phyloP scores from a whole-genome alignment of 2,113 vertebrate genomes.

The Poicephalus gulielmi region DNA sequence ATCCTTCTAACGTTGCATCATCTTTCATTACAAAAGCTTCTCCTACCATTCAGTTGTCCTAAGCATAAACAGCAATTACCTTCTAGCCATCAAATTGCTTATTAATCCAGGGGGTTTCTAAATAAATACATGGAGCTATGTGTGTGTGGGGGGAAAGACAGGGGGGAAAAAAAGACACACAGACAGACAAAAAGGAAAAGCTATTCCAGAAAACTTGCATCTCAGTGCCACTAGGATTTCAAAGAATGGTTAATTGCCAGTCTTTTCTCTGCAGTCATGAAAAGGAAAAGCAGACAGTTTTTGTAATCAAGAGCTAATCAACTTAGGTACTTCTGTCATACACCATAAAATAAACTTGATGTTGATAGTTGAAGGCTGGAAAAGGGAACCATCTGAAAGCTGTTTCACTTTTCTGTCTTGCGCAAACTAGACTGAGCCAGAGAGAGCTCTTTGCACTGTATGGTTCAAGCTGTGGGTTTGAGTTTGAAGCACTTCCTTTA shows the following conservation, averaged over 20 bases:
- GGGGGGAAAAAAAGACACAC: not conserved
- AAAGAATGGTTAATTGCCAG: not conserved
- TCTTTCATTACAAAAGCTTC: not conserved
- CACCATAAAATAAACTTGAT: not conserved
- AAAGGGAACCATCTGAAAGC: not conserved
- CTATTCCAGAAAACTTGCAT: not conserved
- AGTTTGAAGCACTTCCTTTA: not conserved
- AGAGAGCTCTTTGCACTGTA: not conserved
- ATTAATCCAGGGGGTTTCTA: not conserved
- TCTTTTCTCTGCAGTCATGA: not conserved
- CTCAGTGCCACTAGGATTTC: not conserved
- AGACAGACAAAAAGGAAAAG: not conserved
- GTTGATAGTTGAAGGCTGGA: not conserved
- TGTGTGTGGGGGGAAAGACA: accelerated
- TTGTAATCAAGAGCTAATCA: not conserved
- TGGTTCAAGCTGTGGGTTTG: not conserved
- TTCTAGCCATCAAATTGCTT: not conserved
- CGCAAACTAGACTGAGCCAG: not conserved
- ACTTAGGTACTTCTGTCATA: not conserved
- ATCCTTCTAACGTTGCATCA: not conserved
- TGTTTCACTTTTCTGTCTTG: not conserved
- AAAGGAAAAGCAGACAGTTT: not conserved
- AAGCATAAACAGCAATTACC: not conserved
- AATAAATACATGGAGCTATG: not conserved
- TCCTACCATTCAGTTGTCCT: not conserved